Percentiles rank a stretch among this genome's conserved stretches.
phyloP scores from a whole-genome alignment of 2,888 invertebrate genomes.

The Drosophila anomelani region DNA sequence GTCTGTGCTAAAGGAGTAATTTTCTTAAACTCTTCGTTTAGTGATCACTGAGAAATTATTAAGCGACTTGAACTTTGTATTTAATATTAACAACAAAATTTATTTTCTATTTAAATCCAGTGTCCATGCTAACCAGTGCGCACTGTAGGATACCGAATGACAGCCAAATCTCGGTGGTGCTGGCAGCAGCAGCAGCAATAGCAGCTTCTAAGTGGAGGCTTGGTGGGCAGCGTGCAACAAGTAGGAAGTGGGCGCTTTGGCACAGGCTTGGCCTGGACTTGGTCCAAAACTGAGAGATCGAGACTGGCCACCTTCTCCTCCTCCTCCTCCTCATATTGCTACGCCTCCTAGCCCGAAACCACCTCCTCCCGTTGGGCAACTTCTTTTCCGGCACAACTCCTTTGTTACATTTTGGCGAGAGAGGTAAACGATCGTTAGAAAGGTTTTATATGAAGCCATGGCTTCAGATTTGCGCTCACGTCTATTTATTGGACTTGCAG shows the following conservation, averaged over 20 bases:
- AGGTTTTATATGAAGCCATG: slow-evolving; percentile 68
- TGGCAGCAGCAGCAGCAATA: slow-evolving; percentile 5
- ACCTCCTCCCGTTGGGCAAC: slow-evolving; percentile 46
- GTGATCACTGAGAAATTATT: not conserved
- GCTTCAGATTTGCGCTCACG: slow-evolving; percentile 74
- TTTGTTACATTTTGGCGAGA: slow-evolving; percentile 79
- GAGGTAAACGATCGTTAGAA: slow-evolving; percentile 81
- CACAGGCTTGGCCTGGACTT: slow-evolving; percentile 64
- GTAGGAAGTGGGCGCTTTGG: slow-evolving; percentile 78
- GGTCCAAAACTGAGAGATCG: slow-evolving; percentile 37
- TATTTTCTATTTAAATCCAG: not conserved
- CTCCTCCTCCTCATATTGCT: slow-evolving; percentile 12
- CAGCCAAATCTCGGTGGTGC: slow-evolving; percentile 62
- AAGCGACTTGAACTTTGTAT: too few relatives aligned
- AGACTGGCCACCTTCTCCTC: slow-evolving; percentile 36
- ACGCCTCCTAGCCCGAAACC: slow-evolving; percentile 8
- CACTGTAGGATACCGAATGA: slow-evolving; percentile 29
- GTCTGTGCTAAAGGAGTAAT: not conserved
- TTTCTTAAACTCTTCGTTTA: too few relatives aligned
- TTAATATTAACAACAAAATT: too few relatives aligned
- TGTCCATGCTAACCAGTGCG: not conserved
- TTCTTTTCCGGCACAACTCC: slow-evolving; percentile 67
- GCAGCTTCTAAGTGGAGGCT: slow-evolving; percentile 66
- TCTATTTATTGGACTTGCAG: slow-evolving; percentile 69
- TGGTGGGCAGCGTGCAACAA: slow-evolving; percentile 63